A percentile compares a stretch with the other conserved stretches of the same genome.
phyloP scores from a whole-genome alignment of 2,797 vertebrate species.

The Muscicapa comitata region DNA sequence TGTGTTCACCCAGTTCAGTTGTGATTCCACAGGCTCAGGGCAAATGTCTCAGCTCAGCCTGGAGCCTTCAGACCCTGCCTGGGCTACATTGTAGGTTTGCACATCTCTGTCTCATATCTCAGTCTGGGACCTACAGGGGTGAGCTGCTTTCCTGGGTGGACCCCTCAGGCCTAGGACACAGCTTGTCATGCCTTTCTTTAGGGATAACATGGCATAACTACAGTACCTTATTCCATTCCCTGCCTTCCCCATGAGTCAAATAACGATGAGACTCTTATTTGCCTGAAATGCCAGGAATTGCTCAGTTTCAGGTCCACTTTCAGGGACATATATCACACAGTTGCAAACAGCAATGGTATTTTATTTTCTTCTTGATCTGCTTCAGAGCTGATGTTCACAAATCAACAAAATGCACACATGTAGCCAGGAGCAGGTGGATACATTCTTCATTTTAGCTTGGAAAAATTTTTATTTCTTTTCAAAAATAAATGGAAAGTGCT shows the following conservation, averaged over 20 bases:
- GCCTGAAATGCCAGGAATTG: not conserved
- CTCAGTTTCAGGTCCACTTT: not conserved
- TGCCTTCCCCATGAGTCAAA: not conserved
- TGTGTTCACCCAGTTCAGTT: not conserved
- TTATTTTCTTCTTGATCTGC: not conserved
- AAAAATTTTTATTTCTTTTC: not conserved
- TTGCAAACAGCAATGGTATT: not conserved
- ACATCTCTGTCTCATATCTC: not conserved
- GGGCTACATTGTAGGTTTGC: accelerated
- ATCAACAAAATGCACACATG: not conserved
- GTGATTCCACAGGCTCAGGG: not conserved
- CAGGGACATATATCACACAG: not conserved
- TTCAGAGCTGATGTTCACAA: not conserved
- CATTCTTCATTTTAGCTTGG: not conserved
- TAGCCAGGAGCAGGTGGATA: not conserved
- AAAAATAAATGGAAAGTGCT: not conserved
- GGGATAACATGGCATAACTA: not conserved
- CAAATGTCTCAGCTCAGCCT: not conserved
- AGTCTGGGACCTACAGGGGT: not conserved
- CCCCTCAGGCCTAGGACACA: not conserved
- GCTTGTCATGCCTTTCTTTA: not conserved
- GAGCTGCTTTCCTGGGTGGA: not conserved
- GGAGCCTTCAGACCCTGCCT: not conserved
- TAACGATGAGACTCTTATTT: not conserved
- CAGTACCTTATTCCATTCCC: not conserved